These are phyloP conservation scores for Xenops minutus DNA, from an alignment of 2,797 vertebrate genomes.

Conservation along the genomic window DNA sequence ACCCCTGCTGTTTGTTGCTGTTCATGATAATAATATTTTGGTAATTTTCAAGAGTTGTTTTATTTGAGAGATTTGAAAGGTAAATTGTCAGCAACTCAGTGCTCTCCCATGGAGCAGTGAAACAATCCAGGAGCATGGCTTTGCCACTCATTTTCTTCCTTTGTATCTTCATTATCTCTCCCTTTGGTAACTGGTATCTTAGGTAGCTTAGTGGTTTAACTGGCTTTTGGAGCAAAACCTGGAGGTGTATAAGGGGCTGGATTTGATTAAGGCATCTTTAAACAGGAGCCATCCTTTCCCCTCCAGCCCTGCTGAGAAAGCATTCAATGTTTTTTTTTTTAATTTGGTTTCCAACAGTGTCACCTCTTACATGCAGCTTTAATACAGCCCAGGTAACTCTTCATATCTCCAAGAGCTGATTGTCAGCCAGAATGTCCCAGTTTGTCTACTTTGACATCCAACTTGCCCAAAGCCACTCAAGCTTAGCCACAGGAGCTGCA, in stretches of 20 bases:
- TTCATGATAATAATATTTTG: background rate
- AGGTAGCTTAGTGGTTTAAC: background rate
- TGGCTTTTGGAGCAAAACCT: background rate
- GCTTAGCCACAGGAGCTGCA: background rate
- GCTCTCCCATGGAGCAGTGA: background rate
- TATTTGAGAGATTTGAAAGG: background rate
- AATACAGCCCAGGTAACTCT: background rate
- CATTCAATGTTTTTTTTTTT: background rate
- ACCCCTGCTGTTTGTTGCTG: background rate
- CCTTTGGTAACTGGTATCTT: background rate
- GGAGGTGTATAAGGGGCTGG: background rate
- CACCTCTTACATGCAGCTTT: background rate
- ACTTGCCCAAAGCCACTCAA: background rate
- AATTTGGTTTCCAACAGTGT: background rate
- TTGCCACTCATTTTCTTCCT: background rate
- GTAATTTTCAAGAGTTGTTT: background rate
- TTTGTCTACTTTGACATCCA: background rate
- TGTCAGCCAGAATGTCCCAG: background rate
- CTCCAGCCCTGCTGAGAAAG: background rate
- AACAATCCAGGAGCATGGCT: background rate
- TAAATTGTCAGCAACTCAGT: background rate
- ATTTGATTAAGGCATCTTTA: background rate
- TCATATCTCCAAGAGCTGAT: background rate
- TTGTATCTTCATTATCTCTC: background rate
- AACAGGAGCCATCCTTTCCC: background rate